These are phyloP conservation scores for Oreochromis grahami DNA, from an alignment of 2,797 vertebrate genomes.

Conservation along the genomic window DNA sequence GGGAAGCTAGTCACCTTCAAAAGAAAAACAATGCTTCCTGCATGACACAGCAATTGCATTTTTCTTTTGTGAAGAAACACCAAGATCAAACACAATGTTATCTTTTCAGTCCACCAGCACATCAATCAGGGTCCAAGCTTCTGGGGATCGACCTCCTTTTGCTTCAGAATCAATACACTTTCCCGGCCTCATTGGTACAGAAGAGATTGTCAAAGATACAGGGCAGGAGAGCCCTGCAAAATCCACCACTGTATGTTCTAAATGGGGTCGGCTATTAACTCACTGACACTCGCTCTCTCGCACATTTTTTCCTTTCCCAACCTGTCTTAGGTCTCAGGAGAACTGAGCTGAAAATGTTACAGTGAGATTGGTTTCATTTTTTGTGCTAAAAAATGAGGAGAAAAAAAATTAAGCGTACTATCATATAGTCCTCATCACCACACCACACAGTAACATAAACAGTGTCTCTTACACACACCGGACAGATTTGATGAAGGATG, in stretches of 20 bases:
- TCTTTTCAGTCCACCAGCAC: slow-evolving; percentile 72
- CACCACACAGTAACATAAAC: neutral
- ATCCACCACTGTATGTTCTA: slow-evolving; percentile 53
- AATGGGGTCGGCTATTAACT: slow-evolving; percentile 70
- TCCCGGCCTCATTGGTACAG: slow-evolving; percentile 65
- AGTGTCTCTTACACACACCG: neutral
- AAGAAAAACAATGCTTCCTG: slow-evolving; percentile 56
- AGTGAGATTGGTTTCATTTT: neutral
- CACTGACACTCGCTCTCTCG: slow-evolving; percentile 41
- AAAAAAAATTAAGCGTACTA: neutral
- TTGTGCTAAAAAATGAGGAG: neutral
- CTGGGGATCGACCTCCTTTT: slow-evolving; percentile 70
- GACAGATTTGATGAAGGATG: neutral
- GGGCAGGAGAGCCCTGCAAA: slow-evolving; percentile 41
- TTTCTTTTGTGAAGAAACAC: slow-evolving; percentile 35
- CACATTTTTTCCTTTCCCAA: slow-evolving; percentile 24
- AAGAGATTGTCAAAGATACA: slow-evolving; percentile 75
- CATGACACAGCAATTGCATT: slow-evolving; percentile 59
- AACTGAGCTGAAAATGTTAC: slow-evolving; percentile 1
- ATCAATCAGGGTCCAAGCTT: slow-evolving; percentile 74
- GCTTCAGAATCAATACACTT: slow-evolving; percentile 74
- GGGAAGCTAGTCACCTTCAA: slow-evolving; percentile 28
- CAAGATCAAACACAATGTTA: slow-evolving; percentile 80
- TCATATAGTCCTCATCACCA: neutral
- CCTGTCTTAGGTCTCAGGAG: slow-evolving; percentile 27